Percentiles rank a stretch among this genome's conserved stretches.
Evolutionary conservation across 1,140 invertebrate species (phyloP).

Genomic region (Colletes latitarsis): DNA sequence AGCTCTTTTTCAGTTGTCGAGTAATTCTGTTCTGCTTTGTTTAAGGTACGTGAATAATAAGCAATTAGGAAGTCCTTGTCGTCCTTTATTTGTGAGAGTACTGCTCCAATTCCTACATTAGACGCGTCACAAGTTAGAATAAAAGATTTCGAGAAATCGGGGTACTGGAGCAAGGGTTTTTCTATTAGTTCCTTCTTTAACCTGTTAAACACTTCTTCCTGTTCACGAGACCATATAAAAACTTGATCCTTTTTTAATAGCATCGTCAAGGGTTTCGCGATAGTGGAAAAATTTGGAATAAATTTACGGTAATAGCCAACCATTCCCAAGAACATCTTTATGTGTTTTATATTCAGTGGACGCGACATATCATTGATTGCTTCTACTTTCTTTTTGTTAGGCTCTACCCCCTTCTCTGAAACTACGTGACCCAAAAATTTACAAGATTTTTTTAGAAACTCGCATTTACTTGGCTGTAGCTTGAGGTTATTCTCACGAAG

Average conservation of each 20-base stretch:
- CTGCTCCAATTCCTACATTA: no score
- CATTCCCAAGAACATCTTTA: conserved; percentile 17
- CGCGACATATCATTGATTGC: background rate
- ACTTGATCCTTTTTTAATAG: background rate
- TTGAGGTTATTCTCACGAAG: background rate
- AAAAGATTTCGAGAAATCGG: no score
- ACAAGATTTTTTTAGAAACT: background rate
- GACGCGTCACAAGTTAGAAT: no score
- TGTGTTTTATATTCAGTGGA: background rate
- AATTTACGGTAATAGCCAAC: conserved; percentile 24
- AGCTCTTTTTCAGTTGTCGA: no score
- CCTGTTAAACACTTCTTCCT: background rate
- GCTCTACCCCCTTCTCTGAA: background rate
- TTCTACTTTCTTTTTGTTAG: background rate
- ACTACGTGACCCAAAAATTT: background rate
- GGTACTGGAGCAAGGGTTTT: no score
- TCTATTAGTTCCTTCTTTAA: background rate
- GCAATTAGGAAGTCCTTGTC: no score
- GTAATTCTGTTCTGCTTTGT: no score
- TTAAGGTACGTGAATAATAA: no score
- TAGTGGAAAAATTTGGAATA: background rate
- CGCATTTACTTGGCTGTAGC: background rate
- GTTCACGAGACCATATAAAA: background rate
- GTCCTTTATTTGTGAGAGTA: no score
- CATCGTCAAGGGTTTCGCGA: background rate